phyloP scores from a whole-genome alignment of 2,113 vertebrate genomes.

The Terrapene triunguis region DNA sequence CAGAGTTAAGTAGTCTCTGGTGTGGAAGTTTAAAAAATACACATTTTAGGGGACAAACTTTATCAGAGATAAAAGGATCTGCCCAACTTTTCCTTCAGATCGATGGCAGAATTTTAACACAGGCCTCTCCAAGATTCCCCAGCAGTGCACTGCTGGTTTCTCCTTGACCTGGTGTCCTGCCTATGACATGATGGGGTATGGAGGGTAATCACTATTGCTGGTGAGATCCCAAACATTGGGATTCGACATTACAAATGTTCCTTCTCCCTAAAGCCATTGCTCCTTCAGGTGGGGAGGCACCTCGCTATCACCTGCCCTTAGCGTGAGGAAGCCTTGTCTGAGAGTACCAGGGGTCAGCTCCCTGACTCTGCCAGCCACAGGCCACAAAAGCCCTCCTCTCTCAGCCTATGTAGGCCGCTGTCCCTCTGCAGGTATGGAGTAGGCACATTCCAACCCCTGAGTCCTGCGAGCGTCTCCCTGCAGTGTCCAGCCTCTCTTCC shows the following conservation, averaged over 20 bases:
- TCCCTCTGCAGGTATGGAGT: too few species aligned
- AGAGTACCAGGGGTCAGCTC: too few species aligned
- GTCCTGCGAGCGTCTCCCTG: too few species aligned
- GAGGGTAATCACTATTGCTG: not conserved
- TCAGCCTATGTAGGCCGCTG: not conserved
- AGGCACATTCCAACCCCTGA: not conserved
- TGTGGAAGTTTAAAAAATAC: not conserved
- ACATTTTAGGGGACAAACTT: not conserved
- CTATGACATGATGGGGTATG: not conserved
- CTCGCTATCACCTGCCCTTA: too few species aligned
- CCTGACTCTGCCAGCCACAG: too few species aligned
- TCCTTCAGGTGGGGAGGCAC: not conserved
- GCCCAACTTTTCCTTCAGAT: not conserved
- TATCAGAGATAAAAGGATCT: not conserved
- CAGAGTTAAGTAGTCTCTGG: not conserved
- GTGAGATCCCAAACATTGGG: not conserved
- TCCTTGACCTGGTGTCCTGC: not conserved
- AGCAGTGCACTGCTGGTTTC: rapidly evolving
- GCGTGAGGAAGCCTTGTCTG: too few species aligned
- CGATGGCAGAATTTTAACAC: not conserved
- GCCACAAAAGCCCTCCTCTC: too few species aligned
- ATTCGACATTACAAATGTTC: not conserved
- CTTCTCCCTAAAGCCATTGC: not conserved
- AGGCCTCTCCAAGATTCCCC: not conserved
- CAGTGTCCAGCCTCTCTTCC: too few species aligned